A percentile compares a stretch with the other conserved stretches of the same genome.
phyloP scores from a whole-genome alignment of 1,140 invertebrate species.

The Trichonephila clavipes region DNA sequence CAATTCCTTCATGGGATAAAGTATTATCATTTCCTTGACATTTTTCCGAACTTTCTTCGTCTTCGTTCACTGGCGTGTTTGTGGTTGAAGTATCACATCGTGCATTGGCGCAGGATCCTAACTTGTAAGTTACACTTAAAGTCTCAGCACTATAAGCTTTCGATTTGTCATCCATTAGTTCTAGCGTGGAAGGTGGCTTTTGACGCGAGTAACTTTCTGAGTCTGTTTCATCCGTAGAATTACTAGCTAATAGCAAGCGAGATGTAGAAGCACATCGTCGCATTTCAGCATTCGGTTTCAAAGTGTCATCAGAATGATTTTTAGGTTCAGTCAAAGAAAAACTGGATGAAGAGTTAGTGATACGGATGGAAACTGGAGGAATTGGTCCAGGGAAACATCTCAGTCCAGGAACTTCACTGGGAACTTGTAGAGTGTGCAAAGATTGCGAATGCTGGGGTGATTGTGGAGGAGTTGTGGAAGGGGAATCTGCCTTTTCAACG shows the following conservation, averaged over 20 bases:
- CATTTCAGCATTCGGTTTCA: conserved; percentile 68
- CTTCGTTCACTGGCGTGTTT: conserved; percentile 35
- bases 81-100: neutral
- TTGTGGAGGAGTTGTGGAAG: conserved; percentile 55
- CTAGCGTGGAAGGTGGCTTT: neutral
- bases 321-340: conserved; percentile 50
- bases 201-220: neutral
- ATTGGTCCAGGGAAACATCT: conserved; percentile 13
- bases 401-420: conserved; percentile 15
- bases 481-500: conserved; percentile 75
- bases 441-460: conserved; percentile 69
- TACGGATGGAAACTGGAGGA: conserved; percentile 39
- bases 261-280: conserved; percentile 77
- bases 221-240: conserved; percentile 11
- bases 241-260: conserved; percentile 7
- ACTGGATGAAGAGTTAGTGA: conserved; percentile 60
- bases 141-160: conserved; percentile 52
- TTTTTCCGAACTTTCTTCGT: conserved; percentile 14
- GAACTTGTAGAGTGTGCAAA: conserved; percentile 56
- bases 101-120: neutral
- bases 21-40: conserved; percentile 1
- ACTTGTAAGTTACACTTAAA: conserved; percentile 56
- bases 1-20: conserved; percentile 37
- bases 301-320: neutral
- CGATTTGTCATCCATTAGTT: conserved; percentile 19